Evolutionary conservation across 2,888 invertebrate species (phyloP).

Genomic region (Dorcus parallelipipedus): DNA sequence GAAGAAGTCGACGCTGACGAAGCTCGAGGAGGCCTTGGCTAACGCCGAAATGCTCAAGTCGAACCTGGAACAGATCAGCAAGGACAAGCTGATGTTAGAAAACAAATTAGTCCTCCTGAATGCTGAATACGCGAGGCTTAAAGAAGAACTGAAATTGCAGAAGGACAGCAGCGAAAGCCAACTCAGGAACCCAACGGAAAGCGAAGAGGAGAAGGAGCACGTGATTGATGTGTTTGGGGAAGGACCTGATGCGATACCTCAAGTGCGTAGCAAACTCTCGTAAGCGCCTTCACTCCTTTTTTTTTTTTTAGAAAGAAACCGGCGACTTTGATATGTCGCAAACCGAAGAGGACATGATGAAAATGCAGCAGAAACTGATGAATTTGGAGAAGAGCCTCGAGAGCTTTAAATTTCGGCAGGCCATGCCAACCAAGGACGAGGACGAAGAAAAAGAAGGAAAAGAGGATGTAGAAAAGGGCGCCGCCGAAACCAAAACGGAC

Average conservation of each 20-base stretch:
- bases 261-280: too few relatives aligned
- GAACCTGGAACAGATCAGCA: conserved; percentile 31
- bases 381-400: conserved; percentile 39
- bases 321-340: conserved; percentile 28
- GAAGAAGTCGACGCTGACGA: conserved; percentile 38
- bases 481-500: not conserved
- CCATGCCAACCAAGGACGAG: not conserved
- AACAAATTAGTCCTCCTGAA: conserved; percentile 35
- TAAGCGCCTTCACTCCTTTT: not conserved
- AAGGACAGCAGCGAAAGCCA: conserved; percentile 6
- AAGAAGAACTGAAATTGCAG: conserved; percentile 24
- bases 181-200: not conserved
- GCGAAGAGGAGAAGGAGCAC: conserved; percentile 1
- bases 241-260: too few relatives aligned
- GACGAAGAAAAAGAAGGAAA: not conserved
- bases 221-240: not conserved
- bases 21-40: conserved; percentile 36
- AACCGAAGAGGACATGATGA: conserved; percentile 38
- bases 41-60: conserved; percentile 28
- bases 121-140: conserved; percentile 35
- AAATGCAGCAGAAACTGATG: conserved; percentile 37
- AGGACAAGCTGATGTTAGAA: conserved; percentile 38
- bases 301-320: conserved; percentile 6
- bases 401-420: conserved; percentile 28
- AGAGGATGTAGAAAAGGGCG: not conserved